A percentile compares a stretch with the other conserved stretches of the same genome.
Conservation (phyloP, 1,140 invertebrate species). For the Eueides isabella region DNA sequence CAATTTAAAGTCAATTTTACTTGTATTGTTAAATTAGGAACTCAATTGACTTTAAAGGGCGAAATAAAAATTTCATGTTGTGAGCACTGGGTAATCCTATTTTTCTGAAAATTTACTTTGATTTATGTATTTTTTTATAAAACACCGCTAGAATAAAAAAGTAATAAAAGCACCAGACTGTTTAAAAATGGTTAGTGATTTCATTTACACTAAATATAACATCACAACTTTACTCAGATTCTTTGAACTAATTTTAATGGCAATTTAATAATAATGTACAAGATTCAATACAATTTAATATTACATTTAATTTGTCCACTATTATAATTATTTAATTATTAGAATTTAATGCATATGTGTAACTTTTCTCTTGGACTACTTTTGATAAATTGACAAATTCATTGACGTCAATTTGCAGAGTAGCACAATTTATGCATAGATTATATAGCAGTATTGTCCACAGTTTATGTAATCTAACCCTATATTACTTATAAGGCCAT, state of each 20-base stretch:
- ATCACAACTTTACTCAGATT: not conserved
- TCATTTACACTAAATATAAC: not conserved
- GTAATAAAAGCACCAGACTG: not conserved
- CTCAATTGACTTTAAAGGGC: slow-evolving; percentile 18
- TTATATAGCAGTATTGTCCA: not conserved
- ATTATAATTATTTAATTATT: not conserved
- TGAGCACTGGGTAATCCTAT: slow-evolving; percentile 24
- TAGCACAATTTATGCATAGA: not conserved
- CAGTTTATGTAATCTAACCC: no score
- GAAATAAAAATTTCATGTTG: slow-evolving; percentile 48
- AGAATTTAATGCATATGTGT: slow-evolving; percentile 1
- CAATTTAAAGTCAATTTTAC: not conserved
- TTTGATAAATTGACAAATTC: not conserved
- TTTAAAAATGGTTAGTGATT: not conserved
- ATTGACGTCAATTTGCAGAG: not conserved
- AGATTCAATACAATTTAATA: not conserved
- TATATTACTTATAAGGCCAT: no score
- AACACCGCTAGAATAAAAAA: not conserved
- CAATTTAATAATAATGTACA: not conserved
- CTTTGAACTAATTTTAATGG: not conserved
- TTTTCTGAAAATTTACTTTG: not conserved
- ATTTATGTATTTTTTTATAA: not conserved
- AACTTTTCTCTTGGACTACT: slow-evolving; percentile 6
- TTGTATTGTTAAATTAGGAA: not conserved
- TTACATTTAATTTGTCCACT: slow-evolving; percentile 2